A percentile compares a stretch with the other conserved stretches of the same genome.
Evolutionary conservation across 1,140 invertebrate species (phyloP).

Genomic region (Coptotermes formosanus): DNA sequence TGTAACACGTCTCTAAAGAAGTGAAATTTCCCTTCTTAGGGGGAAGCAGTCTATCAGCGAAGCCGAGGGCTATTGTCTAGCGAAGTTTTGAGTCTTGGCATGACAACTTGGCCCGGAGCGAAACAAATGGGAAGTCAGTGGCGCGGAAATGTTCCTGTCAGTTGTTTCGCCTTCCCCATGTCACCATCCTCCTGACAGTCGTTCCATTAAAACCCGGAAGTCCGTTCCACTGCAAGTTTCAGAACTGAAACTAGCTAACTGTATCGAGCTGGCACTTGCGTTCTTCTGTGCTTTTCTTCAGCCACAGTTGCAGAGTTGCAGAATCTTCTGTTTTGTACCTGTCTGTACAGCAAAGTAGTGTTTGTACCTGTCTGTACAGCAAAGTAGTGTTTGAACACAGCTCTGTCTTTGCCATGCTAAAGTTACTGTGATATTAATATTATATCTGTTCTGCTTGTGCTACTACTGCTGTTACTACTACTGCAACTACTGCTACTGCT

Average conservation of each 20-base stretch:
- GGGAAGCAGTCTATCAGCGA: background rate
- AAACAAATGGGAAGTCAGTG: slow-evolving; percentile 11
- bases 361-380: too few relatives aligned
- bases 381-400: too few relatives aligned
- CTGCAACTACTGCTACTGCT: too few relatives aligned
- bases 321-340: too few relatives aligned
- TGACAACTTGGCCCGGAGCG: background rate
- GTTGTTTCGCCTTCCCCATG: background rate
- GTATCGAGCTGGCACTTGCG: background rate
- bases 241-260: background rate
- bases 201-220: slow-evolving; percentile 9
- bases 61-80: background rate
- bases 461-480: too few relatives aligned
- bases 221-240: background rate
- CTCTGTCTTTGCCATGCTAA: too few relatives aligned
- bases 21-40: background rate
- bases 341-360: too few relatives aligned
- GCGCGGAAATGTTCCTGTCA: slow-evolving; percentile 5
- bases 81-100: slow-evolving; percentile 13
- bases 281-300: background rate
- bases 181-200: background rate
- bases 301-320: background rate
- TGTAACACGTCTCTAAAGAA: background rate
- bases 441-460: too few relatives aligned
- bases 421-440: too few relatives aligned